A percentile compares a stretch with the other conserved stretches of the same genome.
phyloP scores from a whole-genome alignment of 2,888 invertebrate species.

The Chymomyza amoena region DNA sequence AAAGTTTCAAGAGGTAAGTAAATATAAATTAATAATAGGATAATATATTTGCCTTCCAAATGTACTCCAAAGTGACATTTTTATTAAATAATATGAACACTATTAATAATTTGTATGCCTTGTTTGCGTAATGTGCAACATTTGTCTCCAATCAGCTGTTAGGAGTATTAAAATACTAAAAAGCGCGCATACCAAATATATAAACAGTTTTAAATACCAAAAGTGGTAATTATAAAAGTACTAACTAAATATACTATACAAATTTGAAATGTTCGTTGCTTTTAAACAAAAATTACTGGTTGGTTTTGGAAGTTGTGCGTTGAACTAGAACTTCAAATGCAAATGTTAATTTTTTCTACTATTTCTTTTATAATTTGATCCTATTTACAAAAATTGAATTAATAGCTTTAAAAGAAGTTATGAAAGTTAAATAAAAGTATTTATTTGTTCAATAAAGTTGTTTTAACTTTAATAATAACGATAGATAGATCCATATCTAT shows the following conservation, averaged over 20 bases:
- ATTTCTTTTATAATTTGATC: too few species aligned
- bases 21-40: background rate
- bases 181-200: background rate
- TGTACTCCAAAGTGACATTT: slow-evolving; percentile 59
- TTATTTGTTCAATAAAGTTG: too few species aligned
- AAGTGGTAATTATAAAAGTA: background rate
- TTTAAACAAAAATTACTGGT: too few species aligned
- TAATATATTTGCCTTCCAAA: slow-evolving; percentile 54
- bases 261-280: too few species aligned
- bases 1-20: background rate
- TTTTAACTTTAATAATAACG: too few species aligned
- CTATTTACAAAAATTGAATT: too few species aligned
- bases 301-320: too few species aligned
- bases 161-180: background rate
- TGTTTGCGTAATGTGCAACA: background rate
- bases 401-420: too few species aligned
- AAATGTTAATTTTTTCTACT: too few species aligned
- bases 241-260: background rate
- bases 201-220: background rate
- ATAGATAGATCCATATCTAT: too few species aligned
- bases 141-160: background rate
- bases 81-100: slow-evolving; percentile 24
- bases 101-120: slow-evolving; percentile 44
- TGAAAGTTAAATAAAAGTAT: too few species aligned
- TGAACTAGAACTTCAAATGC: too few species aligned